Evolutionary conservation across 1,140 invertebrate species (phyloP).

Genomic region (Orchesella cincta): DNA sequence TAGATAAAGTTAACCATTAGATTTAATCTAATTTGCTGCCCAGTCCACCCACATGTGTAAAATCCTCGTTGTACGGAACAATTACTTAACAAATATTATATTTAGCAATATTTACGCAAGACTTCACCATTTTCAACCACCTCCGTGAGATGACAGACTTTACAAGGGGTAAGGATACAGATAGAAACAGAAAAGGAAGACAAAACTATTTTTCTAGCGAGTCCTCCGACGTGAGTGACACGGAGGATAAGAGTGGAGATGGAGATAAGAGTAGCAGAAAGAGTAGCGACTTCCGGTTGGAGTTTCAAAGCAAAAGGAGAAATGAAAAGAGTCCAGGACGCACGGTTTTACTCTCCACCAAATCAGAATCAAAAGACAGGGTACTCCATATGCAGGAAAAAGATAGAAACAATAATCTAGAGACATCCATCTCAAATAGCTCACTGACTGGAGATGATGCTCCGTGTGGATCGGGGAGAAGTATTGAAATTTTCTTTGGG

Average conservation of each 20-base stretch:
- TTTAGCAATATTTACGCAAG: not conserved
- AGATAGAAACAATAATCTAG: not conserved
- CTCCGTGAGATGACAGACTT: too few species aligned
- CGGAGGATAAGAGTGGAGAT: not conserved
- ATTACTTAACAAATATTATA: not conserved
- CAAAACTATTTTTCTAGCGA: not conserved
- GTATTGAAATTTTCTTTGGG: conserved; percentile 46
- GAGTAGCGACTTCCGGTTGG: not conserved
- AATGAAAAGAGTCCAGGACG: not conserved
- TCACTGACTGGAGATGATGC: not conserved
- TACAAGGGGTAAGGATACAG: too few species aligned
- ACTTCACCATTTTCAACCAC: too few species aligned
- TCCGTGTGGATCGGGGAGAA: conserved; percentile 22
- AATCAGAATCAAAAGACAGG: too few species aligned
- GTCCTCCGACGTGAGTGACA: not conserved
- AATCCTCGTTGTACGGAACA: not conserved
- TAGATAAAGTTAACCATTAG: too few species aligned
- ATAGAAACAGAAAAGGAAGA: too few species aligned
- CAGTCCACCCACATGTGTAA: not conserved
- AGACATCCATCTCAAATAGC: not conserved
- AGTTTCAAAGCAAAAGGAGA: not conserved
- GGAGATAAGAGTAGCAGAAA: not conserved
- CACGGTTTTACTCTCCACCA: not conserved
- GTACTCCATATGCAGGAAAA: too few species aligned
- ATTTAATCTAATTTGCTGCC: too few species aligned